A percentile compares a stretch with the other conserved stretches of the same genome.
Evolutionary conservation across 2,888 invertebrate genomes (phyloP).

Genomic region (Lissocephala sabroskyi): DNA sequence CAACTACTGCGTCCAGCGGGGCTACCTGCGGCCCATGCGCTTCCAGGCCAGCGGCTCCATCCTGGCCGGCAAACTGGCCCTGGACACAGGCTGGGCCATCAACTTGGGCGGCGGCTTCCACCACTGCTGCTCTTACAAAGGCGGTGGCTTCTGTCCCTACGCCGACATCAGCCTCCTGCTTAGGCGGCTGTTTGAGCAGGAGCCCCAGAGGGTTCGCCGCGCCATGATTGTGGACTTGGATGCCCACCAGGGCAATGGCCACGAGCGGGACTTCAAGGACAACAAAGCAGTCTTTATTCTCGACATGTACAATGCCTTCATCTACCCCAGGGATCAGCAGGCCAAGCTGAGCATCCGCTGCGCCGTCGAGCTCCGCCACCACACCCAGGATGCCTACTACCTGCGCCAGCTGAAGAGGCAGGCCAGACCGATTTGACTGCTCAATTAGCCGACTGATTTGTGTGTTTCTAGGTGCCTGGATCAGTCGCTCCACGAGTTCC

Average conservation of each 20-base stretch:
- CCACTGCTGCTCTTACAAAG: constrained; percentile 83
- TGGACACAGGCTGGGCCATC: constrained; percentile 89
- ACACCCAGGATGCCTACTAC: constrained; percentile 81
- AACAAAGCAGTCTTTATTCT: constrained; percentile 85
- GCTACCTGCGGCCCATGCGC: constrained; percentile 85
- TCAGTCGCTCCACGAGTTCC: constrained; percentile 80
- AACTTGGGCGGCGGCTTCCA: constrained; percentile 94
- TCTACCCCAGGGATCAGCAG: constrained; percentile 84
- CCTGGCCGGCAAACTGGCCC: constrained; percentile 85
- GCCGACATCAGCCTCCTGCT: constrained; percentile 90
- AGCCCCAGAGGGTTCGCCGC: constrained; percentile 75
- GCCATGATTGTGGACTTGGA: constrained; percentile 93
- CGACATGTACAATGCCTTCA: constrained; percentile 87
- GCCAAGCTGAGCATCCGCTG: constrained; percentile 83
- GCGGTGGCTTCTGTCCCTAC: constrained; percentile 92
- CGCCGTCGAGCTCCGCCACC: constrained; percentile 78
- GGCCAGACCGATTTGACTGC: too few species aligned
- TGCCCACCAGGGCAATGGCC: constrained; percentile 95
- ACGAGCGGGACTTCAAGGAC: constrained; percentile 84
- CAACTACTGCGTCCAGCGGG: constrained; percentile 82
- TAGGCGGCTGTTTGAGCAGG: constrained; percentile 77
- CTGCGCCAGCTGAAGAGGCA: constrained; percentile 79
- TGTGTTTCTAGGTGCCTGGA: constrained; percentile 77
- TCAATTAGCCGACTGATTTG: constrained; percentile 21
- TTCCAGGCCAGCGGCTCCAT: constrained; percentile 87